Conservation (phyloP, 1,140 invertebrate species). For the Ceratoteleas bidentatus region DNA sequence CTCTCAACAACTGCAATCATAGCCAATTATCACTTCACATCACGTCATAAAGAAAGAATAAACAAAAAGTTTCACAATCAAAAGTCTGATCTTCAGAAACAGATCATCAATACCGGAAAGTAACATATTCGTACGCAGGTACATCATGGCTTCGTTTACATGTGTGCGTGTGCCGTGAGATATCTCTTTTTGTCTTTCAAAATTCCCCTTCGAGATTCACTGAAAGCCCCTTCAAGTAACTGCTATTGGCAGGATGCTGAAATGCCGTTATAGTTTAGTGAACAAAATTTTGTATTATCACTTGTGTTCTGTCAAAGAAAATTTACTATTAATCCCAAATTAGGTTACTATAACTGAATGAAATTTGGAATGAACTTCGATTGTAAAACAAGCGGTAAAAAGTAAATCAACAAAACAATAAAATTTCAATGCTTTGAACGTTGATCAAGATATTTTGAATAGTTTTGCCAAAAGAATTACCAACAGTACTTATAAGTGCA, state of each 20-base stretch:
- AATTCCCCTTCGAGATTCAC: constrained; percentile 70
- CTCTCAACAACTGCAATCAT: constrained; percentile 80
- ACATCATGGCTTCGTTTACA: constrained; percentile 79
- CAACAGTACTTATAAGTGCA: too few relatives aligned
- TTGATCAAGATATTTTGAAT: background rate
- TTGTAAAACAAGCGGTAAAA: constrained; percentile 1
- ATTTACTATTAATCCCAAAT: constrained; percentile 1
- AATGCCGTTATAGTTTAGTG: constrained; percentile 75
- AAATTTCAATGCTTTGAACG: background rate
- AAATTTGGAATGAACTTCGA: constrained; percentile 11
- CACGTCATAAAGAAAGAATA: constrained; percentile 77
- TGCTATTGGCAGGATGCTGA: constrained; percentile 80
- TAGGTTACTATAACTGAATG: background rate
- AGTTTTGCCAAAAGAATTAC: background rate
- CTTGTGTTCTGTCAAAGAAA: constrained; percentile 17
- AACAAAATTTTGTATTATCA: constrained; percentile 61
- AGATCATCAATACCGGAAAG: constrained; percentile 70
- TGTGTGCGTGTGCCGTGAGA: constrained; percentile 80
- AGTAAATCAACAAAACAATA: background rate
- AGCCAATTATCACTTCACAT: constrained; percentile 78
- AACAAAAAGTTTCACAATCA: constrained; percentile 78
- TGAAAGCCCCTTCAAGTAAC: constrained; percentile 75
- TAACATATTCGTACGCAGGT: constrained; percentile 74
- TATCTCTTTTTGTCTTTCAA: constrained; percentile 72
- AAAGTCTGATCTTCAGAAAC: constrained; percentile 76